Conservation (phyloP, 2,888 invertebrate species). For the Byasa hedistus region DNA sequence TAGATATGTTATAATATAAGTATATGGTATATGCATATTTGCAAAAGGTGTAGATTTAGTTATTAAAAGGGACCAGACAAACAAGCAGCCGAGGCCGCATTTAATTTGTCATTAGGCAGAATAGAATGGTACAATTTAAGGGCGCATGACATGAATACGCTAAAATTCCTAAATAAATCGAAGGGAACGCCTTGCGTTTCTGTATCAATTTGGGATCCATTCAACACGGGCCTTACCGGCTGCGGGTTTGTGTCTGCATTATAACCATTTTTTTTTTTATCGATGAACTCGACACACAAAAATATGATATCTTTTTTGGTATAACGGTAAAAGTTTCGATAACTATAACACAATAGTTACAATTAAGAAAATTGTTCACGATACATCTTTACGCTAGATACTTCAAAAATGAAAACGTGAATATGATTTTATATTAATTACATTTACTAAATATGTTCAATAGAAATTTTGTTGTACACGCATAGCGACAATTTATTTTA, state of each 20-base stretch:
- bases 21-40: not conserved
- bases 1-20: not conserved
- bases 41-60: not conserved
- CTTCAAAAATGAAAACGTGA: not conserved
- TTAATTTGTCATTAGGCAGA: constrained; percentile 40
- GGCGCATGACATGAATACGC: constrained; percentile 59
- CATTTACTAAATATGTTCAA: no score
- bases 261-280: constrained; percentile 30
- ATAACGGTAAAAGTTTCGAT: not conserved
- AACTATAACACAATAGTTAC: not conserved
- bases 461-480: no score
- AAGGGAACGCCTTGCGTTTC: constrained; percentile 58
- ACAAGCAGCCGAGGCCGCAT: constrained; percentile 36
- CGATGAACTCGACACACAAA: constrained; percentile 24
- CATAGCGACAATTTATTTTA: no score
- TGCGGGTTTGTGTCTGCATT: constrained; percentile 37
- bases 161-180: constrained; percentile 70
- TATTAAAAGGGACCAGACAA: constrained; percentile 23
- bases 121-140: constrained; percentile 46
- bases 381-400: not conserved
- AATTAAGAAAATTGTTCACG: not conserved
- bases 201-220: constrained; percentile 69
- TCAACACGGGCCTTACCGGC: constrained; percentile 56
- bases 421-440: no score
- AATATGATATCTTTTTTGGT: not conserved